Conservation (phyloP, 2,113 vertebrate genomes). For the Tragelaphus scriptus region DNA sequence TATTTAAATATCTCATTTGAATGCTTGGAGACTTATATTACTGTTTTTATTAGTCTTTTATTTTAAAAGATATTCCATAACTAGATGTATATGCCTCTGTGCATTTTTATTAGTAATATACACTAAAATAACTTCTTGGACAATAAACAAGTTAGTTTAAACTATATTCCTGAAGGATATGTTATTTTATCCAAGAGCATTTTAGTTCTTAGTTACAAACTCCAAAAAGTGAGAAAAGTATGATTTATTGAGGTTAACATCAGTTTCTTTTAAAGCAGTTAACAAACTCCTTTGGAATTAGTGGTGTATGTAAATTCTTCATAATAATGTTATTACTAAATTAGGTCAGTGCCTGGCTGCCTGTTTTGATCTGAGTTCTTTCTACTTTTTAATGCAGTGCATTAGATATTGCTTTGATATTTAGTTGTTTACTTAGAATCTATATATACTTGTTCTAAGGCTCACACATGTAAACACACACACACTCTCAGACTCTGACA, state of each 20-base stretch:
- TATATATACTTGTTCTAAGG: neutral
- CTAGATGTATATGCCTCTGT: neutral
- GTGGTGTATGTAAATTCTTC: neutral
- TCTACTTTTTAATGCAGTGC: neutral
- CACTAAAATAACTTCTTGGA: constrained; percentile 7
- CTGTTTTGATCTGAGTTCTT: neutral
- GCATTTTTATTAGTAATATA: neutral
- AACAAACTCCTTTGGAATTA: neutral
- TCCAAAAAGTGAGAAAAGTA: neutral
- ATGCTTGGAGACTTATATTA: neutral
- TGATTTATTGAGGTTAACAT: neutral
- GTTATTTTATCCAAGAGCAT: neutral
- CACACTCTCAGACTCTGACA: rapidly evolving
- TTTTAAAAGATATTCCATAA: neutral
- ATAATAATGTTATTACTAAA: neutral
- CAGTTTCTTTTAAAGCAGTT: neutral
- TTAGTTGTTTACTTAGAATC: neutral
- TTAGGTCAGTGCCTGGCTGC: neutral
- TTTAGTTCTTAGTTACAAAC: constrained; percentile 13
- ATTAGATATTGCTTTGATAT: neutral
- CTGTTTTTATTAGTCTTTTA: neutral
- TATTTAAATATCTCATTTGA: neutral
- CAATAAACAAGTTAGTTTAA: neutral
- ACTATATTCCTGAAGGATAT: neutral
- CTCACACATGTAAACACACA: rapidly evolving